Base-by-base conservation (phyloP, 2,113 vertebrate species). In the Picathartes gymnocephalus region DNA sequence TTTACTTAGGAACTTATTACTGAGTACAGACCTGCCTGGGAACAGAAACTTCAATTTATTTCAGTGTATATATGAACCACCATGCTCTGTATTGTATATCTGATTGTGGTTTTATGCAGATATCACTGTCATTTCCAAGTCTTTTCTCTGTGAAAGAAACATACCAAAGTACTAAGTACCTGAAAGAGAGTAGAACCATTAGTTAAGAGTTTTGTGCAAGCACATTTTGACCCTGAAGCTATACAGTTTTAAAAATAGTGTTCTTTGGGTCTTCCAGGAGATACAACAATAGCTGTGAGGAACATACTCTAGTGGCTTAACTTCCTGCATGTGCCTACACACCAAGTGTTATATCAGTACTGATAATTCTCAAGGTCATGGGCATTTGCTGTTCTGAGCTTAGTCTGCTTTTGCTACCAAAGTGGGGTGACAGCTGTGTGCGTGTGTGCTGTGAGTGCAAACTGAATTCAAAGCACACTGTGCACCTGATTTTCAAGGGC, bases 331-430 rank as follows among this genome's bases (percentile, higher is more conserved):
- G 42, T 85, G 90, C 47, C 73, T 86, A 69, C 45, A 69, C 11
- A 39, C 39, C 90, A 81, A 70, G 68, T 88, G n/a, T 71, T 62
- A 13, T 65, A 76, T 70, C 68, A 81, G 31, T 39, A 84, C 79
- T 91, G 64, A 93, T 91, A 93, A 94, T 92, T 96, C 53, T 72
- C 84, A 96, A 97, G 92, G 95, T 96, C 81, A 79, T 18, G 82
- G 64, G 6, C 45, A 9, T 74, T 74, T 82, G 44, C 50, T 82
- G 74, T 51, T 61, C 93, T 90, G 76, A 96, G 94, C 86, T 92
- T 85, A 76, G 90, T 60, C 62, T 92, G 70, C 48, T 86, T 97
- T 92, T 3, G 5, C 44, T 62, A 1, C 65, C 5, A 6, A 57
- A 88, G 81, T 39, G 40, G 30, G 23, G 45, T n/a, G 87, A 90